Conservation (phyloP, 1,140 invertebrate genomes). For the Drosophila nebulosa region DNA sequence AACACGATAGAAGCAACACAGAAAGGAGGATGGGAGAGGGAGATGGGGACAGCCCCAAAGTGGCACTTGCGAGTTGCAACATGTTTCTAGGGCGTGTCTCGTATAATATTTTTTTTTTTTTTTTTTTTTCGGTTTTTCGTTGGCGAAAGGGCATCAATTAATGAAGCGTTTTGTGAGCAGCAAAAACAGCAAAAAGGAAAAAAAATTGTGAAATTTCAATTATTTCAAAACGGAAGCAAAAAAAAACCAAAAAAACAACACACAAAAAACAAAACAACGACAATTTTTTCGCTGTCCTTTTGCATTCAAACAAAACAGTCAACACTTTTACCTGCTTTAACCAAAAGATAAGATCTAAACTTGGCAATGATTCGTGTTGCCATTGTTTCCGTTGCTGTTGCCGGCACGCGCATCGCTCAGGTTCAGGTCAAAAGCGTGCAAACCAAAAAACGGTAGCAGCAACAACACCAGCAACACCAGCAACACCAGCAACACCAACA, state of each 20-base stretch:
- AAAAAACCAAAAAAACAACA: neutral
- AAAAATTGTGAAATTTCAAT: conserved; percentile 56
- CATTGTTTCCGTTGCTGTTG: conserved; percentile 40
- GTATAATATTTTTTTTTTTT: conserved; percentile 23
- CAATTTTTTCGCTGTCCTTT: conserved; percentile 13
- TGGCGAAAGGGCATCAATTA: conserved; percentile 36
- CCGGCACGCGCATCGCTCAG: conserved; percentile 41
- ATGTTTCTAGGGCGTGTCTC: conserved; percentile 57
- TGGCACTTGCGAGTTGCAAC: conserved; percentile 71
- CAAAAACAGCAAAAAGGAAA: conserved; percentile 18
- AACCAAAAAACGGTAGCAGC: conserved; percentile 56
- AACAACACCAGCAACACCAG: neutral
- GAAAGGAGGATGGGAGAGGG: neutral
- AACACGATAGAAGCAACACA: neutral
- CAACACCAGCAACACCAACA: neutral
- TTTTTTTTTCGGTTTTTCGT: conserved; percentile 24
- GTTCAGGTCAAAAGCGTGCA: conserved; percentile 74
- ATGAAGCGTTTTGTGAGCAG: conserved; percentile 17
- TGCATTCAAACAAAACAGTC: conserved; percentile 17
- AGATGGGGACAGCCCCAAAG: conserved; percentile 39
- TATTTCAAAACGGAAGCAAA: conserved; percentile 28
- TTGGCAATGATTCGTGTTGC: conserved; percentile 40
- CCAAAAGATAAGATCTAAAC: conserved; percentile 40
- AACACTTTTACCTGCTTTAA: conserved; percentile 59
- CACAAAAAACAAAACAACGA: neutral